Base-by-base conservation (phyloP, 2,797 vertebrate species). In the Erpetoichthys calabaricus region DNA sequence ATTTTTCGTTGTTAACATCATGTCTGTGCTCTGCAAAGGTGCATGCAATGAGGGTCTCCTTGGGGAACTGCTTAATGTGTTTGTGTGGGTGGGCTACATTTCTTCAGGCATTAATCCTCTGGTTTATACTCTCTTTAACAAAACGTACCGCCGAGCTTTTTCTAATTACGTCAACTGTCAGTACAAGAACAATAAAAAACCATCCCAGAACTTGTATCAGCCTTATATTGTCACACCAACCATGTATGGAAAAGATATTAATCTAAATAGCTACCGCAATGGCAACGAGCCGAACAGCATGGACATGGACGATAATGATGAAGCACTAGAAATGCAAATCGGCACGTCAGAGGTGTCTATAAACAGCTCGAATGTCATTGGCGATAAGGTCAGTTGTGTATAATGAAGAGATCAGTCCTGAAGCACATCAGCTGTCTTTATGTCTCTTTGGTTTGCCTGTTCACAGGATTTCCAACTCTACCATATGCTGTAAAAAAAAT, bases 21-120 rank as follows among this genome's bases (percentile, higher is more conserved):
- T 95, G 70, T 91, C 81, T 0, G 95, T 97, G 9, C 81, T 99
- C 60, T 99, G 95, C 74, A 83, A 70, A 3, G 81, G 79, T 47
- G 75, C 90, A 52, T 99, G 95, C 5, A 82, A 94, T 1, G 81
- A 86, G 67, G 81, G 80, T 4, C 79, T 97, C 49, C 78, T 98
- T 52, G 79, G 80, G 0, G 91, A 98, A 53, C 89, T 99, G 8
- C 86, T 98, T 8, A 94, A 97, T 25, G 89, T 98, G 45, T 99
- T 98, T 54, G 95, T 98, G 3, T 99, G 95, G 95, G 91, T 99
- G 70, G 95, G 95, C 4, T 99, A 99, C 57, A 91, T 98, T 71
- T 99, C 94, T 55, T 99, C 95, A 0, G 95, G 95, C 44, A 84
- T 99, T 64, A 99, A 98, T 67, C 95, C 94, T 45, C 79, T 99